Percentiles rank a stretch among this genome's conserved stretches.
Evolutionary conservation across 2,888 invertebrate genomes (phyloP).

Genomic region (Cheilosia impressa): DNA sequence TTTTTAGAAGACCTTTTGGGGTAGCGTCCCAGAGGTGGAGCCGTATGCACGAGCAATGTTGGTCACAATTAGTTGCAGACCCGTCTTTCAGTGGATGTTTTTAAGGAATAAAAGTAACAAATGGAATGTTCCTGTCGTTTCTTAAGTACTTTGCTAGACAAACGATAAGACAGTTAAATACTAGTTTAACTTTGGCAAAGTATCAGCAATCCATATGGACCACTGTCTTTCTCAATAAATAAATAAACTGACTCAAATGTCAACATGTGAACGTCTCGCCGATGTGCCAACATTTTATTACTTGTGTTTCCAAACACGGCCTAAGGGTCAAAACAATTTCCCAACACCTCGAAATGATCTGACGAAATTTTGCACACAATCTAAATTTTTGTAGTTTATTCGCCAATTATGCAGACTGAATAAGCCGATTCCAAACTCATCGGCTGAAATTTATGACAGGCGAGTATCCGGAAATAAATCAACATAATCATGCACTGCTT

Average conservation of each 20-base stretch:
- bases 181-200: too few species aligned
- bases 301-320: conserved; percentile 6
- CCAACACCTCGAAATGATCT: not conserved
- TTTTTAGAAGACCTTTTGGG: too few species aligned
- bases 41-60: too few species aligned
- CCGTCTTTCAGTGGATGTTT: too few species aligned
- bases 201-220: too few species aligned
- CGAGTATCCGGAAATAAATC: not conserved
- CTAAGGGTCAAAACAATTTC: conserved; percentile 12
- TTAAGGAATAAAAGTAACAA: too few species aligned
- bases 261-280: not conserved
- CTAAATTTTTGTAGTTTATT: not conserved
- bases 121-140: too few species aligned
- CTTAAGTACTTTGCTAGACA: too few species aligned
- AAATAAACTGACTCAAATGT: not conserved
- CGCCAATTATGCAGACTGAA: not conserved
- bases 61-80: too few species aligned
- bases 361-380: conserved; percentile 5
- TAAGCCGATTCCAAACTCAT: not conserved
- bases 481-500: not conserved
- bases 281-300: not conserved
- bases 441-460: not conserved
- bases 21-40: too few species aligned
- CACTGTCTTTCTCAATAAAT: too few species aligned
- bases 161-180: too few species aligned